phyloP scores from a whole-genome alignment of 2,888 invertebrate species.

The Philereme transversata region DNA sequence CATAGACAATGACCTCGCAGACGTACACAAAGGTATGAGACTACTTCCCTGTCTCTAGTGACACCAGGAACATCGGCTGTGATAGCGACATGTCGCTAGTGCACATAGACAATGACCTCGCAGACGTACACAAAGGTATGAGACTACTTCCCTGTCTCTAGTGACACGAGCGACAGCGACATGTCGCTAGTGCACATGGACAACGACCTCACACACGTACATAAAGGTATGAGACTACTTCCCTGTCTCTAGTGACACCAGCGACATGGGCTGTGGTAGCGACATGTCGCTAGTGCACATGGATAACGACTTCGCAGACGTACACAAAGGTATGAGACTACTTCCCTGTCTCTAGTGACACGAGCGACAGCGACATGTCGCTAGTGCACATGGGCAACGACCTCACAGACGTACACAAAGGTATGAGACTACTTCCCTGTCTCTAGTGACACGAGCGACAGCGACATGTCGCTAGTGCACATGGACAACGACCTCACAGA shows the following conservation, averaged over 20 bases:
- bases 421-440: too few species aligned
- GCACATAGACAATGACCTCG: conserved; percentile 87
- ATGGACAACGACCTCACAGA: too few species aligned
- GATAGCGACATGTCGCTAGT: conserved; percentile 91
- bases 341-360: too few species aligned
- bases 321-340: conserved; percentile 49
- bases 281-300: conserved; percentile 85
- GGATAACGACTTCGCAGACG: conserved; percentile 85
- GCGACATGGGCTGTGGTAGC: conserved; percentile 89
- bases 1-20: too few species aligned
- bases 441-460: too few species aligned
- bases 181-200: conserved; percentile 90
- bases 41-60: too few species aligned
- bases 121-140: conserved; percentile 61
- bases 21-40: too few species aligned
- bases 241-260: conserved; percentile 88
- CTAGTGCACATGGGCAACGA: too few species aligned
- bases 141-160: conserved; percentile 64
- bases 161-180: conserved; percentile 88
- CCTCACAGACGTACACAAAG: too few species aligned
- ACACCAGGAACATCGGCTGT: too few species aligned
- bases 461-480: too few species aligned
- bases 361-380: too few species aligned
- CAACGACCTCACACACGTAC: conserved; percentile 80
- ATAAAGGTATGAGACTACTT: conserved; percentile 46